A percentile compares a stretch with the other conserved stretches of the same genome.
Conservation (phyloP, 2,888 invertebrate species). For the Eulithis testata region DNA sequence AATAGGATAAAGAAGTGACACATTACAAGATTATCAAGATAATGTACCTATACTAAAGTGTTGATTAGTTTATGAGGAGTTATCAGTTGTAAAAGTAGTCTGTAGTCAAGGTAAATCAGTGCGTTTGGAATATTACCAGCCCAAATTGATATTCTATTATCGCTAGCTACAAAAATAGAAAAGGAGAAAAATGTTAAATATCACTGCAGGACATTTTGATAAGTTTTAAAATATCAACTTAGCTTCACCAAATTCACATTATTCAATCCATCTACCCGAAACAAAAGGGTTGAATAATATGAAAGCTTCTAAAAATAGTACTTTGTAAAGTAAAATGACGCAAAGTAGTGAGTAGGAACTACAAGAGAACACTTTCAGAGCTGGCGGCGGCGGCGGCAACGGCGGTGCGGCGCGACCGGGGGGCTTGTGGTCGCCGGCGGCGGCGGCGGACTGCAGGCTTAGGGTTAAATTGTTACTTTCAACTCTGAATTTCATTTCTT, state of each 20-base stretch:
- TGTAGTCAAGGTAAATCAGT: no score
- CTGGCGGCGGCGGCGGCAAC: background rate
- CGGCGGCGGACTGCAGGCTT: conserved; percentile 15
- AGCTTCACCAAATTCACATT: background rate
- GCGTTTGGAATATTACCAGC: no score
- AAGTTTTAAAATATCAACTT: no score
- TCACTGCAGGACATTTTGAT: no score
- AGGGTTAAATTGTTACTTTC: conserved; percentile 22
- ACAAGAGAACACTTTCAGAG: conserved; percentile 57
- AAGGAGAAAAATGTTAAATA: no score
- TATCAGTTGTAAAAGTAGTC: no score
- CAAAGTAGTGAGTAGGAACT: conserved; percentile 49
- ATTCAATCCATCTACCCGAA: background rate
- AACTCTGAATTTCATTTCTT: background rate
- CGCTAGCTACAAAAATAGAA: no score
- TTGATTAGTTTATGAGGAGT: no score
- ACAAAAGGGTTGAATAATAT: conserved; percentile 16
- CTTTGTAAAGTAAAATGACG: conserved; percentile 51
- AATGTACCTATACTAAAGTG: no score
- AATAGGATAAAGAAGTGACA: conserved; percentile 15
- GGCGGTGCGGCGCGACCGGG: conserved; percentile 26
- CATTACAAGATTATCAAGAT: no score
- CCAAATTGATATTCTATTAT: no score
- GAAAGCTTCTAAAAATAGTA: conserved; percentile 37
- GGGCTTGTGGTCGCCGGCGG: conserved; percentile 41